phyloP scores from a whole-genome alignment of 2,797 vertebrate genomes.

The Alauda arvensis region DNA sequence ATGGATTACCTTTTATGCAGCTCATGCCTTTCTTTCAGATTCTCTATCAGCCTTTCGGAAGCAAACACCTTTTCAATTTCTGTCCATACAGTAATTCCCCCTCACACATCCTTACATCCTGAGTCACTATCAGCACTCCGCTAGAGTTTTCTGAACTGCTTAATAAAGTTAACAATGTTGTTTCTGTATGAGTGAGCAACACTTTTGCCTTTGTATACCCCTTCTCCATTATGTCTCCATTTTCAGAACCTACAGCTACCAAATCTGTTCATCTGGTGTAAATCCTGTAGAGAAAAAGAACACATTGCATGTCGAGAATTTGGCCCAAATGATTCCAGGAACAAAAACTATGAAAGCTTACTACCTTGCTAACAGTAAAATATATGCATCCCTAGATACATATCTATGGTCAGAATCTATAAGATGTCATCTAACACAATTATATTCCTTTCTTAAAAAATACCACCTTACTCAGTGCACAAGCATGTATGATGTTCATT shows the following conservation, averaged over 20 bases:
- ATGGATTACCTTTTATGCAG: neutral
- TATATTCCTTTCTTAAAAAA: neutral
- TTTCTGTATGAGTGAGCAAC: neutral
- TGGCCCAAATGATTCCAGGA: neutral
- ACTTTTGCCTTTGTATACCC: neutral
- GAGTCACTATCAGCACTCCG: neutral
- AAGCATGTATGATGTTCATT: neutral
- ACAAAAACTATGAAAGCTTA: neutral
- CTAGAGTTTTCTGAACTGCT: neutral
- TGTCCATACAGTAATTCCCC: neutral
- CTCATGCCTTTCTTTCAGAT: neutral
- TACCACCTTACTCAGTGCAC: neutral
- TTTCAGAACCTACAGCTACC: neutral
- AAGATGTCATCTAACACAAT: neutral
- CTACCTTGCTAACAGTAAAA: neutral
- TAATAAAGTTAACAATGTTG: neutral
- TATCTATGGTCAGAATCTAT: neutral
- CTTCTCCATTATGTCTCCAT: neutral
- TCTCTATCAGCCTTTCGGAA: neutral
- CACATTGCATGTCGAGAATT: rapidly evolving
- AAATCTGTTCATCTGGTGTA: neutral
- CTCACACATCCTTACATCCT: neutral
- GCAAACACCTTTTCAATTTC: neutral
- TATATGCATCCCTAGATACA: rapidly evolving
- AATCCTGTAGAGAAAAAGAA: neutral